These are phyloP conservation scores for Endotricha flammealis DNA, from an alignment of 2,888 invertebrate genomes.

Conservation along the genomic window DNA sequence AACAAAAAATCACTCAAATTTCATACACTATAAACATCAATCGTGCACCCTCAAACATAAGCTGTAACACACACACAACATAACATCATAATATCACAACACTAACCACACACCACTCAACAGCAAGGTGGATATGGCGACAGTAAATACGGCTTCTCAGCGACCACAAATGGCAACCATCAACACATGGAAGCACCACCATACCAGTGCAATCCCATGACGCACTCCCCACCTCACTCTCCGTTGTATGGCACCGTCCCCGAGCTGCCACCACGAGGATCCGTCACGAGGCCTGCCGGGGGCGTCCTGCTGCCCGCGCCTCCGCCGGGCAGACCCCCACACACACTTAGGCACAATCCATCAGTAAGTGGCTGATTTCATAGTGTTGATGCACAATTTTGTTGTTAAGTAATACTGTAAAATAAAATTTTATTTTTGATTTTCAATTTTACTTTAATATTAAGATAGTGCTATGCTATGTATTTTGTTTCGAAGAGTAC, in stretches of 20 bases:
- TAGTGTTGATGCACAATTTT: too few relatives aligned
- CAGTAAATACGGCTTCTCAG: conserved; percentile 81
- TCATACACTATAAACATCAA: too few relatives aligned
- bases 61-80: too few relatives aligned
- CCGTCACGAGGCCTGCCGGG: conserved; percentile 87
- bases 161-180: conserved; percentile 50
- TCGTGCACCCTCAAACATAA: too few relatives aligned
- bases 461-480: too few relatives aligned
- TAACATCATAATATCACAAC: too few relatives aligned
- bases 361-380: conserved; percentile 43
- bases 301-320: conserved; percentile 72
- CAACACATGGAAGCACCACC: conserved; percentile 52
- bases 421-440: background rate
- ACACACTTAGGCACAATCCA: conserved; percentile 54
- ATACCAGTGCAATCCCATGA: conserved; percentile 57
- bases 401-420: too few relatives aligned
- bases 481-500: too few relatives aligned
- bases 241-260: conserved; percentile 82
- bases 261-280: conserved; percentile 90
- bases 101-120: too few relatives aligned
- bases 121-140: conserved; percentile 77
- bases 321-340: conserved; percentile 59
- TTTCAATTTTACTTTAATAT: conserved; percentile 2
- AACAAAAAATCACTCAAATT: too few relatives aligned
- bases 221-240: conserved; percentile 69